Evolutionary conservation across 2,888 invertebrate species (phyloP), one percentile per base, ranked within the genome.

Genomic region (Nymphalis c-album): DNA sequence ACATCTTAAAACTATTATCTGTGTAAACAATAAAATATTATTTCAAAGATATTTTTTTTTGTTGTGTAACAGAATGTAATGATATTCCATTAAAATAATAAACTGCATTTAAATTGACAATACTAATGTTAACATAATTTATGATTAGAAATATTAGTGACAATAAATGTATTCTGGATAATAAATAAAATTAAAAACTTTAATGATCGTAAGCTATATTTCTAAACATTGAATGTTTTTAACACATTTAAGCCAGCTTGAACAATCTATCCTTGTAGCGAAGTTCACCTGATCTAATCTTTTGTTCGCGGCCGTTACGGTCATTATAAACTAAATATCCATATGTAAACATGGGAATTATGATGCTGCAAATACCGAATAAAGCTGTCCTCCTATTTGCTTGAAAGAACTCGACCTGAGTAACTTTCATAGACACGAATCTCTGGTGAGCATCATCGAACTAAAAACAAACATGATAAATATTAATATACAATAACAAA

Each of bases 371-470:
- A 8, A 95, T 74, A 60, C 94, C 94, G 67, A 91, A 82, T 50
- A 93, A 74, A 68, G 93, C 86, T 5, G 94, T 93, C 71, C 90
- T 94, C 1, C 89, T 86, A 40, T 94, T 95, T 0, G 96, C 94
- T 78, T 93, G 94, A 81, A 96, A 97, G 78, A 94, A 90, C 0
- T 96, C 95, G 72, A 91, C 94, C 62, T 93, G 87, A 8, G 93
- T 94, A 0, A 93, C 94, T 83, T 94, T 94, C 94, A 97, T 94
- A 0, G 97, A 94, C 80, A 94, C 90, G 80, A 94, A 97, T 63
- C 96, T 94, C 77, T 96, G 95, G 4, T 97, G 74, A 13, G 95
- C 96, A n/a, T 95, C 88, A 85, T 98, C 98, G 83, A 97, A 96
- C 98, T 98, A 87, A 74, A 94, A 94, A 65, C 73, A 76, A 77